Evolutionary conservation across 2,888 invertebrate species (phyloP).

Genomic region (Rhagonycha fulva): DNA sequence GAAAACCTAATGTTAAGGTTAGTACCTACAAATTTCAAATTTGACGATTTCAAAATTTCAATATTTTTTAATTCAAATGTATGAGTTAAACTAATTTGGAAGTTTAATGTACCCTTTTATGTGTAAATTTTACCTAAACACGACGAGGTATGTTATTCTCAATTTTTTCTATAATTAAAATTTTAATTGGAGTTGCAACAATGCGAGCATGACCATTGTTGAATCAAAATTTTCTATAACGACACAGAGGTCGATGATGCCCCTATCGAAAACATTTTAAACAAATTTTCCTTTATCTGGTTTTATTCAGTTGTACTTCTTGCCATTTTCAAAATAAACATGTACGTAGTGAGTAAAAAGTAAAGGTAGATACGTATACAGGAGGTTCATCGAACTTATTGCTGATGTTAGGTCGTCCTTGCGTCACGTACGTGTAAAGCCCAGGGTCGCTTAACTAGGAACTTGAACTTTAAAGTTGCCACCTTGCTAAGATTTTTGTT

Average conservation of each 20-base stretch:
- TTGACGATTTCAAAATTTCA: no score
- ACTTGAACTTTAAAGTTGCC: conserved; percentile 21
- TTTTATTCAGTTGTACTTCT: not conserved
- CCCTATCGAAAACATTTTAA: not conserved
- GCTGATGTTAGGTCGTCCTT: conserved; percentile 25
- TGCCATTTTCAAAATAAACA: conserved; percentile 22
- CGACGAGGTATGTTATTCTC: not conserved
- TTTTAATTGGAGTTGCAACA: not conserved
- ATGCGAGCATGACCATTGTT: not conserved
- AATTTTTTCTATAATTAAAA: not conserved
- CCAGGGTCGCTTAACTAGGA: conserved; percentile 27
- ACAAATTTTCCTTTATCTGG: not conserved
- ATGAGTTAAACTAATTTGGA: not conserved
- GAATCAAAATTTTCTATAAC: not conserved
- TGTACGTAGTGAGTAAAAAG: conserved; percentile 25
- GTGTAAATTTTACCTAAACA: conserved; percentile 4
- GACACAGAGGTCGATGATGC: not conserved
- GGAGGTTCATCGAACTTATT: conserved; percentile 30
- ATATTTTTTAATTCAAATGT: not conserved
- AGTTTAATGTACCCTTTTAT: conserved; percentile 6
- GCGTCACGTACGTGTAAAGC: conserved; percentile 26
- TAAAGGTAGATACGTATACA: conserved; percentile 27
- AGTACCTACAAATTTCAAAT: not conserved
- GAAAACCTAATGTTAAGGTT: not conserved
- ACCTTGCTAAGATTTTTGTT: conserved; percentile 18